Base-by-base conservation (phyloP, 2,113 vertebrate species). In the Baryphthengus martii region DNA sequence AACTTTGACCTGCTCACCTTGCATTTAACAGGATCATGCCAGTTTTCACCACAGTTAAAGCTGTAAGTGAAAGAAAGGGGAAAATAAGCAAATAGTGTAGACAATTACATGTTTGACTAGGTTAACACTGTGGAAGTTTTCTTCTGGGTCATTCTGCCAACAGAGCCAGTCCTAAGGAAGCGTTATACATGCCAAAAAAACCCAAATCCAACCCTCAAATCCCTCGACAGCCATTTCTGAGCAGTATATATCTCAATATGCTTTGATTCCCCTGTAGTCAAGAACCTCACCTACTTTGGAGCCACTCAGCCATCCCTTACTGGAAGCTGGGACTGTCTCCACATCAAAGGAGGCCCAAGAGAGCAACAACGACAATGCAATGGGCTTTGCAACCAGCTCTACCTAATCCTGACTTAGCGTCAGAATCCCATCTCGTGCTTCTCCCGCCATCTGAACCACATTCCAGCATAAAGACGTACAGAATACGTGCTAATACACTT, bases 41-140 rank as follows among this genome's bases (percentile, higher is more conserved):
- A 99, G 96, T 99, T 99, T 98, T 99, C 99, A 90, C 99, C 99
- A 83, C 99, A 99, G 97, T 99, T 99, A 98, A 99, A 99, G 98
- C 99, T 99, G 96, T 68, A 98, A 97, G 61, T 53, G 42, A 89
- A 90, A 86, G 29, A 65, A 70, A 73, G 35, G 3, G 26, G 26
- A 3, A 37, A 90, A 47, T 86, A 42, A 92, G n/a, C 47, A 37
- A 78, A 37, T 4, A 52, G 10, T 25, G 21, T 13, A 77, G n/a
- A n/a, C 25, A 7, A 73, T 8, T 65, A 26, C 20, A 14, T 10
- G 39, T 52, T 29, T 58, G 44, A 55, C 55, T 44, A 71, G 28
- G 18, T 7, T 52, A 92, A 61, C 58, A 65, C 6, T 2, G 1
- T 12, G 6, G 8, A 31, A 49, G 13, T 40, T 73, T 73, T 59